phyloP scores from a whole-genome alignment of 2,113 vertebrate genomes.

The Ceuthmochares aereus region DNA sequence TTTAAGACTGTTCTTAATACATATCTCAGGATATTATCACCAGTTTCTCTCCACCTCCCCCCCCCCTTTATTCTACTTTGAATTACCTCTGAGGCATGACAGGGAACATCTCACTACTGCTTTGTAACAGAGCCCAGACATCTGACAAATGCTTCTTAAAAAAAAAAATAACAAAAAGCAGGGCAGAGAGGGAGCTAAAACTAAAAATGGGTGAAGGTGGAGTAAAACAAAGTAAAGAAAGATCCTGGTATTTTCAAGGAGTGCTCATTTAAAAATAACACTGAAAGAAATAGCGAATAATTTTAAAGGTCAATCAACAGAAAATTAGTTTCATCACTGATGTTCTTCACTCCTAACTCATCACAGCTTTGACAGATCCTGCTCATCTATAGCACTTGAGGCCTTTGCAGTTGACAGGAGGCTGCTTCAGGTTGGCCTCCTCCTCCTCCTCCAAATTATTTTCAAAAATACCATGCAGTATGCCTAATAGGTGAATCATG shows the following conservation, averaged over 20 bases:
- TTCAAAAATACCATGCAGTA: slow-evolving; percentile 15
- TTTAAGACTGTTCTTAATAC: not conserved
- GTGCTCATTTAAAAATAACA: slow-evolving; percentile 41
- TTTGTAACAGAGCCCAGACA: not conserved
- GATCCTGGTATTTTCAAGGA: slow-evolving; percentile 2
- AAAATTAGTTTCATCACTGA: not conserved
- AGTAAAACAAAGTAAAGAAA: not conserved
- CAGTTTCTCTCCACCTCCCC: not conserved
- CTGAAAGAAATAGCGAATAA: slow-evolving; percentile 19
- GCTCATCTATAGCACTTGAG: not conserved
- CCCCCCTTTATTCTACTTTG: not conserved
- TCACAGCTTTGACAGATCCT: slow-evolving; percentile 42
- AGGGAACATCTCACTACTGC: not conserved
- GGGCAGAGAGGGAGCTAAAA: not conserved
- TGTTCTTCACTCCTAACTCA: slow-evolving; percentile 25
- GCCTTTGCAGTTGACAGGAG: not conserved
- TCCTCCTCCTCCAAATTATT: slow-evolving; percentile 28
- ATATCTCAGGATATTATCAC: not conserved
- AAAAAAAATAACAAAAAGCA: not conserved
- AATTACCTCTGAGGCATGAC: not conserved
- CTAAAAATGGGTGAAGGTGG: not conserved
- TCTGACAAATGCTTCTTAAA: not conserved
- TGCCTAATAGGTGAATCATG: slow-evolving; percentile 15
- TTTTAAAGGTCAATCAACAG: slow-evolving; percentile 39
- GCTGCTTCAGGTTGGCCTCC: slow-evolving; percentile 23